phyloP scores from a whole-genome alignment of 2,113 vertebrate genomes.

The Dasyornis broadbenti region DNA sequence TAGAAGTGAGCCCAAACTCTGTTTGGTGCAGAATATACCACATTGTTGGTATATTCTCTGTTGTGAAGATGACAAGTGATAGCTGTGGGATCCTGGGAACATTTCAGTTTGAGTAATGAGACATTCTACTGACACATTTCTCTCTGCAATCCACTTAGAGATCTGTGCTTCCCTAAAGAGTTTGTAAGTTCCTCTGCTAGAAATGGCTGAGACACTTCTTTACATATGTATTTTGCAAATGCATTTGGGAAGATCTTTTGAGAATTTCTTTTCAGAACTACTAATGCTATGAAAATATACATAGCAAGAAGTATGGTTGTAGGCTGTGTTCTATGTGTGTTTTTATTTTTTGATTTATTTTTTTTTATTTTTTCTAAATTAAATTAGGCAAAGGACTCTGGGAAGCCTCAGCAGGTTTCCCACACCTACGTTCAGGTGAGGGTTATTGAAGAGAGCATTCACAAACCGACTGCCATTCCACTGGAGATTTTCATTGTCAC shows the following conservation, averaged over 20 bases:
- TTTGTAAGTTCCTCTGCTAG: background rate
- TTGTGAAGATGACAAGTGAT: background rate
- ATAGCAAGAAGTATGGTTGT: background rate
- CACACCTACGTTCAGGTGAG: conserved; percentile 80
- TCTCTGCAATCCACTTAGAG: conserved; percentile 8
- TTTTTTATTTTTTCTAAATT: background rate
- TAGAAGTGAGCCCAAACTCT: background rate
- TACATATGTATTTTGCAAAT: conserved; percentile 14
- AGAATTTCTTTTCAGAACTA: background rate
- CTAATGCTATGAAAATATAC: background rate
- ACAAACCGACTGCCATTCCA: conserved; percentile 87
- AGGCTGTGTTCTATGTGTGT: background rate
- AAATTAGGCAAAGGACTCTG: conserved; percentile 87
- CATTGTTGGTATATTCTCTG: background rate
- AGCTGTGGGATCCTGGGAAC: conserved; percentile 34
- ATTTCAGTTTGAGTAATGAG: conserved; percentile 37
- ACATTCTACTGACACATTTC: conserved; percentile 30
- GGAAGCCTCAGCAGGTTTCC: conserved; percentile 85
- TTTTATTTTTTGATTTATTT: background rate
- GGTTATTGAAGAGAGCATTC: conserved; percentile 95
- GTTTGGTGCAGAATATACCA: background rate
- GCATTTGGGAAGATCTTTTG: background rate
- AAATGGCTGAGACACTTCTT: background rate
- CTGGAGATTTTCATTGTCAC: conserved; percentile 93
- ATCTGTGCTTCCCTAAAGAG: conserved; percentile 42